These are phyloP conservation scores for Incurvaria masculella DNA, from an alignment of 2,888 invertebrate genomes.

Conservation along the genomic window DNA sequence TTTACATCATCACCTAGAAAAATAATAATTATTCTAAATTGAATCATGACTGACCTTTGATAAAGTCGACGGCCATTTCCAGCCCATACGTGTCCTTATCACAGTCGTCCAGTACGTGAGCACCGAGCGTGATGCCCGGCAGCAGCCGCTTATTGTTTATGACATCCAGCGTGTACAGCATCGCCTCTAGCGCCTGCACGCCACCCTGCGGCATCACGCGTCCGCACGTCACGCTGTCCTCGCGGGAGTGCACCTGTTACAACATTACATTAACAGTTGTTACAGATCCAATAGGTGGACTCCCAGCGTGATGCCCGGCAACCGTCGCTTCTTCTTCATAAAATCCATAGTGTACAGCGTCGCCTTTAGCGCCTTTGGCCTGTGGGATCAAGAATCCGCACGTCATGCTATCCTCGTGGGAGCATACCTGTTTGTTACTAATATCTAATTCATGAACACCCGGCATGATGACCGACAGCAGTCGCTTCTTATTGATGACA, in stretches of 20 bases:
- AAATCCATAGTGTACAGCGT: constrained; percentile 89
- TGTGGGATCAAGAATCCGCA: constrained; percentile 95
- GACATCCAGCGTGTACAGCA: constrained; percentile 77
- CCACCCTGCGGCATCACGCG: constrained; percentile 86
- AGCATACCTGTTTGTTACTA: constrained; percentile 75
- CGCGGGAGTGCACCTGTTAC: constrained; percentile 70
- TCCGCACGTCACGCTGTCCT: constrained; percentile 74
- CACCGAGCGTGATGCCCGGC: constrained; percentile 79
- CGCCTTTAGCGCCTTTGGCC: constrained; percentile 84
- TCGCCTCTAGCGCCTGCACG: constrained; percentile 74
- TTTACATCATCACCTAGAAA: no score
- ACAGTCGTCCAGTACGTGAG: constrained; percentile 90
- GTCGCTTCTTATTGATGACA: no score
- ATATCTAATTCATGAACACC: no score
- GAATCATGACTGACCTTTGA: constrained; percentile 80
- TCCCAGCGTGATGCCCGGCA: constrained; percentile 78
- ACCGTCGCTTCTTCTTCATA: constrained; percentile 63
- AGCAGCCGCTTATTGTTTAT: constrained; percentile 68
- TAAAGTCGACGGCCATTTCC: constrained; percentile 95
- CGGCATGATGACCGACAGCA: no score
- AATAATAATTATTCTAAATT: no score
- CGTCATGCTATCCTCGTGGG: constrained; percentile 80
- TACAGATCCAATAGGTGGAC: no score
- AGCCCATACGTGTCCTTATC: constrained; percentile 95
- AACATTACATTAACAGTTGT: no score